These are phyloP conservation scores for Cyrtonyx montezumae DNA, from an alignment of 2,113 vertebrate genomes.

Conservation along the genomic window DNA sequence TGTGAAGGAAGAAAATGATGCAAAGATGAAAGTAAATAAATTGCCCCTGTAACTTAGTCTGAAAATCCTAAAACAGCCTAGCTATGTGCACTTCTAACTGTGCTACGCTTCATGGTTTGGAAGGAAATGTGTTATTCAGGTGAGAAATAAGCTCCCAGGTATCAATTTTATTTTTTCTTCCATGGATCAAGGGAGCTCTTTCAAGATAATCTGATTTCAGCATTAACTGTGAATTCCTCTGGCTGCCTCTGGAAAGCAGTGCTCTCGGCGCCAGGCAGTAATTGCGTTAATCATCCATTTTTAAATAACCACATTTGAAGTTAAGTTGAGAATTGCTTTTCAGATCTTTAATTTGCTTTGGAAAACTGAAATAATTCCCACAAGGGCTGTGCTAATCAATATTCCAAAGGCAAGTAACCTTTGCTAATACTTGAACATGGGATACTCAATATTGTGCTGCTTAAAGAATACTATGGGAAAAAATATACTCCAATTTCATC, in stretches of 20 bases:
- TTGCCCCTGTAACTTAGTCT: neutral
- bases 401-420: constrained; percentile 31
- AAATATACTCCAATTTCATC: neutral
- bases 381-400: constrained; percentile 24
- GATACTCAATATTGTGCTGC: neutral
- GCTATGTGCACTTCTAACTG: neutral
- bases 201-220: constrained; percentile 65
- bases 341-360: constrained; percentile 73
- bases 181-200: constrained; percentile 51
- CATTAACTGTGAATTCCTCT: constrained; percentile 17
- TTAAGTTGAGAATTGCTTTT: constrained; percentile 73
- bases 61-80: neutral
- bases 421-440: constrained; percentile 26
- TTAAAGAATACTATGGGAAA: neutral
- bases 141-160: constrained; percentile 53
- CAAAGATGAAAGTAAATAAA: neutral
- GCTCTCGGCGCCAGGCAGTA: constrained; percentile 50
- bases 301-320: constrained; percentile 73
- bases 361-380: constrained; percentile 67
- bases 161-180: constrained; percentile 45
- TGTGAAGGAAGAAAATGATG: neutral
- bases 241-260: constrained; percentile 54
- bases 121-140: constrained; percentile 8
- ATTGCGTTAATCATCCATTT: constrained; percentile 72
- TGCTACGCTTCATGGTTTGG: neutral